Base-by-base conservation (phyloP, 1,140 invertebrate genomes). In the Papilio dardanus region DNA sequence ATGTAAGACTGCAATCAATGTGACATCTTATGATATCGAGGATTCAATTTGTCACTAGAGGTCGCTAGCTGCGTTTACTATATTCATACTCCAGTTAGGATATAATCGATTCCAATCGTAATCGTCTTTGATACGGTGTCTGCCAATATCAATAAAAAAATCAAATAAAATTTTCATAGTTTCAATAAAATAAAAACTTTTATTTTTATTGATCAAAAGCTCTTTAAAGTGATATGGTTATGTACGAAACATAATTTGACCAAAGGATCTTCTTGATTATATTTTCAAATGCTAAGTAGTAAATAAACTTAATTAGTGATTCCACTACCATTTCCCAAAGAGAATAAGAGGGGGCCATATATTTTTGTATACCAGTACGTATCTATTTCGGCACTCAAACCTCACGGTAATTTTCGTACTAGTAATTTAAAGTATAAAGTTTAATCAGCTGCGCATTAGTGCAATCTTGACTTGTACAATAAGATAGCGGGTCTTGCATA, bases 401-500 rank as follows among this genome's bases (percentile, higher is more conserved):
- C 10, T 42, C 0, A 42, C 40, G 10, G n/a, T 10, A 62, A 62
- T n/a, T n/a, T 37, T 37, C 8, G 12, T 37, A 37, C 8, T 10
- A 37, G 8, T 37, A 37, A 10, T 37, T 37, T 10, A 37, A 37
- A 37, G 7, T 37, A 33, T 30, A 12, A 31, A 16, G 10, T 19
- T 65, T 12, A 2, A 28, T 58, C 21, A 58, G 28, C 28, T 28
- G 54, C 24, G 28, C 3, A 50, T 50, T 50, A 28, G 54, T 58
- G 54, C 21, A 58, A 14, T 58, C 24, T 24, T 58, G 2, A 21
- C 8, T 1, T 24, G 19, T 19, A 21, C n/a, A 50, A 50, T 21
- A 8, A 54, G 50, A 8, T 58, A 58, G 24, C 58, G 16, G 12
- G 10, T 0, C 68, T 80, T 78, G 66, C 69, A 79, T 79, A 75